phyloP scores from a whole-genome alignment of 1,140 invertebrate genomes.

The Venustaconcha ellipsiformis region DNA sequence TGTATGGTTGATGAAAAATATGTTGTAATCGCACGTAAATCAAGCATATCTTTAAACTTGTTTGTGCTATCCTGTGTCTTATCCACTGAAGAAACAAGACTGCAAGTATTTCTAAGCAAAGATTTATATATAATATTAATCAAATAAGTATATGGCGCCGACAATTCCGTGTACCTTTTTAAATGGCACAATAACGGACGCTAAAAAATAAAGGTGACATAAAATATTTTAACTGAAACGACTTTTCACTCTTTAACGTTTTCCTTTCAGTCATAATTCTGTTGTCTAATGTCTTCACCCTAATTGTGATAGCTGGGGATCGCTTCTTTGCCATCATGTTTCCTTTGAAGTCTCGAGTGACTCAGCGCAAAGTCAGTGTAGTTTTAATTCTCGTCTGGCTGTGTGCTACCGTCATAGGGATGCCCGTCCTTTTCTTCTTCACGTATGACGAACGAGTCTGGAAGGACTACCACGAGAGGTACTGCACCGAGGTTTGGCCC shows the following conservation, averaged over 20 bases:
- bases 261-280: constrained; percentile 68
- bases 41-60: too few species aligned
- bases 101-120: too few species aligned
- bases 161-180: too few species aligned
- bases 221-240: too few species aligned
- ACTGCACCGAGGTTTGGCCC: constrained; percentile 58
- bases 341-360: constrained; percentile 68
- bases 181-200: too few species aligned
- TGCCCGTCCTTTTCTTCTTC: constrained; percentile 66
- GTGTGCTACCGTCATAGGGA: constrained; percentile 60
- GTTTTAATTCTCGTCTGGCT: constrained; percentile 68
- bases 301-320: constrained; percentile 71
- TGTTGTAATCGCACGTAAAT: too few species aligned
- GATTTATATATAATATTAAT: too few species aligned
- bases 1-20: too few species aligned
- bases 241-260: constrained; percentile 3
- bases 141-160: too few species aligned
- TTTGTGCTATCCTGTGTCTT: too few species aligned
- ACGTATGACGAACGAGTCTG: constrained; percentile 53
- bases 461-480: constrained; percentile 53
- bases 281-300: constrained; percentile 69
- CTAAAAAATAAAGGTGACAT: too few species aligned
- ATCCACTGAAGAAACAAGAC: too few species aligned
- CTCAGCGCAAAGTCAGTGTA: constrained; percentile 63
- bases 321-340: constrained; percentile 71